Conservation (phyloP, 2,113 vertebrate species). For the Aegithalos caudatus region DNA sequence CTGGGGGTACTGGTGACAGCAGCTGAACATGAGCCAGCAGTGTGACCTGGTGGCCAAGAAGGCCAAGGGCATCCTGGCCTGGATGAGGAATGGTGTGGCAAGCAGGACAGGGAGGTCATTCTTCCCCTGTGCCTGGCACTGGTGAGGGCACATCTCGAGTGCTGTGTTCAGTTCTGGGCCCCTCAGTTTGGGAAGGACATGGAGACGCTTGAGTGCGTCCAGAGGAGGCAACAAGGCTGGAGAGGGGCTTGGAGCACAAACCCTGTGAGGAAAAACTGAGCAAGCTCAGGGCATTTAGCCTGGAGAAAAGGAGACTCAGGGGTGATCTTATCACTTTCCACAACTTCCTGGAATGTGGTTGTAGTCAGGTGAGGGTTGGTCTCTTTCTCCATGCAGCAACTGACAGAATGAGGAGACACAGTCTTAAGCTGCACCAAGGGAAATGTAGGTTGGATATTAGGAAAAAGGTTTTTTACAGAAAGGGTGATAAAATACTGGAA, state of each 20-base stretch:
- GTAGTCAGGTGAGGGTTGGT: neutral
- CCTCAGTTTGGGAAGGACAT: neutral
- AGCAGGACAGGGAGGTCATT: neutral
- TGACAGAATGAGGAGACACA: neutral
- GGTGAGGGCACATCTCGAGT: neutral
- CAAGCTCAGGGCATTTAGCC: neutral
- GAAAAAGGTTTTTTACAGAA: neutral
- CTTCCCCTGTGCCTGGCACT: neutral
- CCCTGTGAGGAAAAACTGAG: neutral
- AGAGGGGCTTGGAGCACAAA: neutral
- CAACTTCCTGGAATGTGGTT: neutral
- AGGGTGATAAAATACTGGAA: neutral
- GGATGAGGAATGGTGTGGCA: neutral
- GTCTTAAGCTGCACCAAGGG: neutral
- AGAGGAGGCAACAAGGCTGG: neutral
- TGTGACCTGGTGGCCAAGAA: neutral
- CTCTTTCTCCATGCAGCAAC: neutral
- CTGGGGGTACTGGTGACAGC: neutral
- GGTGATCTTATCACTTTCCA: neutral
- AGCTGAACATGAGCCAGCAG: neutral
- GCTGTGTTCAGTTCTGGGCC: neutral
- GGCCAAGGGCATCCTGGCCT: neutral
- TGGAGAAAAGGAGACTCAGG: neutral
- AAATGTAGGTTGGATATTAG: neutral
- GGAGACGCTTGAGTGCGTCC: neutral